A percentile compares a stretch with the other conserved stretches of the same genome.
Conservation (phyloP, 2,888 invertebrate genomes). For the Thymelicus sylvestris region DNA sequence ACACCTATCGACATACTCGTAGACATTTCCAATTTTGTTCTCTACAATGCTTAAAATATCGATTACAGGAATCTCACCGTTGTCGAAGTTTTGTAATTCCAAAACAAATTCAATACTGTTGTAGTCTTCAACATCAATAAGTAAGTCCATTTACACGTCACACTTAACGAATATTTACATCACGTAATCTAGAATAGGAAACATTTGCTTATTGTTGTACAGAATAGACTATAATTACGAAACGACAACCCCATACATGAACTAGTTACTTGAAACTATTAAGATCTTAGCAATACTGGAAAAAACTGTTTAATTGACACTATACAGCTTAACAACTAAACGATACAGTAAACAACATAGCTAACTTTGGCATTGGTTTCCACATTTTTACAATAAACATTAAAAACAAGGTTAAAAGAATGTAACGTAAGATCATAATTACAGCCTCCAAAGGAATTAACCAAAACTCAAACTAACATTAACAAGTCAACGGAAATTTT, state of each 20-base stretch:
- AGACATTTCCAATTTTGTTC: constrained; percentile 75
- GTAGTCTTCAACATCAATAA: constrained; percentile 79
- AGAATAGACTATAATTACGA: constrained; percentile 76
- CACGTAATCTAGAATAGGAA: constrained; percentile 80
- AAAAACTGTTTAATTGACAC: constrained; percentile 81
- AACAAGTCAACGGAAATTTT: constrained; percentile 73
- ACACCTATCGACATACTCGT: constrained; percentile 76
- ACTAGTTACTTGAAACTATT: constrained; percentile 73
- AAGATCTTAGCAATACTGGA: constrained; percentile 81
- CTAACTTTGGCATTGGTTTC: constrained; percentile 85
- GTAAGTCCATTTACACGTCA: constrained; percentile 79
- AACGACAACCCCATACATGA: constrained; percentile 72
- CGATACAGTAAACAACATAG: constrained; percentile 79
- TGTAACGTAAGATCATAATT: constrained; percentile 64
- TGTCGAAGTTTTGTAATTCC: constrained; percentile 58
- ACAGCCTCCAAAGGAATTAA: constrained; percentile 64
- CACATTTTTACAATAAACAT: constrained; percentile 78
- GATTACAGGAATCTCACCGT: constrained; percentile 84
- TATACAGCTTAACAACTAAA: constrained; percentile 82
- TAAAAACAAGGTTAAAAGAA: constrained; percentile 77
- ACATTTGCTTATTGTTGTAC: constrained; percentile 80
- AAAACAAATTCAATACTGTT: constrained; percentile 59
- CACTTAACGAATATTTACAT: constrained; percentile 76
- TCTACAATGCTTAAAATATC: constrained; percentile 76
- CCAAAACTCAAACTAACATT: constrained; percentile 69